phyloP scores from a whole-genome alignment of 2,113 vertebrate genomes.

The Grammomys dolichurus region DNA sequence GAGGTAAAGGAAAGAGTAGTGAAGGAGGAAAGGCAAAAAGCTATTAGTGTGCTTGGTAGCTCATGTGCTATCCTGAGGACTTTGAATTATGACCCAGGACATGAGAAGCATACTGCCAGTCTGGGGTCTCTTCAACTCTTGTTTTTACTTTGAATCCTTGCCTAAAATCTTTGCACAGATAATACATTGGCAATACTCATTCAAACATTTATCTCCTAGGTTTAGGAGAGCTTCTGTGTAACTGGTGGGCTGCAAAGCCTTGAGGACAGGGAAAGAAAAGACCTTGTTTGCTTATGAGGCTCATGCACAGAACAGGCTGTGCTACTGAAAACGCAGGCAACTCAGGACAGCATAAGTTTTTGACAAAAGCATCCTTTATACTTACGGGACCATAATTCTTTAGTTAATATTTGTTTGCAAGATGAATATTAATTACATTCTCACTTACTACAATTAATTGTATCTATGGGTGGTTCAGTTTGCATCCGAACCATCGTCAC shows the following conservation, averaged over 20 bases:
- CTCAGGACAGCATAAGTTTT: background rate
- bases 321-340: background rate
- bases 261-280: background rate
- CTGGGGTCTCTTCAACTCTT: background rate
- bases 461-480: background rate
- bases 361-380: conserved; percentile 3
- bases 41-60: background rate
- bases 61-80: background rate
- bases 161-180: conserved; percentile 5
- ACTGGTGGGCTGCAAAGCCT: background rate
- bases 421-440: background rate
- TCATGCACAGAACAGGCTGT: background rate
- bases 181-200: background rate
- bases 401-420: background rate
- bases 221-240: background rate
- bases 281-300: background rate
- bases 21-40: background rate
- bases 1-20: background rate
- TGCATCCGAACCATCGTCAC: background rate
- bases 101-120: background rate
- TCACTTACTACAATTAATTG: background rate
- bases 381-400: background rate
- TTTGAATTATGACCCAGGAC: background rate
- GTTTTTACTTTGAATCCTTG: conserved; percentile 34
- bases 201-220: background rate